Evolutionary conservation across 2,888 invertebrate species (phyloP).

Genomic region (Zygogramma bicolorata): DNA sequence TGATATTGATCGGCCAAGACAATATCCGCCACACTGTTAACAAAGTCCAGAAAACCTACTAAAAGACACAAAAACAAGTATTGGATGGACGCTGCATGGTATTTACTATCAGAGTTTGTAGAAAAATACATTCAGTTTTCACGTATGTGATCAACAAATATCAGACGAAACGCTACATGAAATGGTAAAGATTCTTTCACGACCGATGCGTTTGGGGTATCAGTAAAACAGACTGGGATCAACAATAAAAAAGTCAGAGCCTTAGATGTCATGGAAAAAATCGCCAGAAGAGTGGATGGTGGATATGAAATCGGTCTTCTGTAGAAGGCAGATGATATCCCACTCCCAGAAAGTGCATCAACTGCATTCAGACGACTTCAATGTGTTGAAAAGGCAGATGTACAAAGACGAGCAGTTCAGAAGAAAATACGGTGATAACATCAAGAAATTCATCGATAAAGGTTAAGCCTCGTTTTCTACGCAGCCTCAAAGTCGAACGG

Average conservation of each 20-base stretch:
- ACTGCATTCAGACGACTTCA: constrained; percentile 2
- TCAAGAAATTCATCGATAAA: neutral
- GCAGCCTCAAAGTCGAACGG: neutral
- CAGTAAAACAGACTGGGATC: neutral
- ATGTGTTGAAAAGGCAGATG: neutral
- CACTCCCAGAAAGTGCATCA: constrained; percentile 5
- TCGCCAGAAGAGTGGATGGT: constrained; percentile 3
- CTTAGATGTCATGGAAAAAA: constrained; percentile 1
- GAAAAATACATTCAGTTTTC: constrained; percentile 1
- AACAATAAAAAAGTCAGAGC: neutral
- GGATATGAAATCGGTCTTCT: constrained; percentile 38
- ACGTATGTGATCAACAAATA: constrained; percentile 8
- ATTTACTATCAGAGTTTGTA: neutral
- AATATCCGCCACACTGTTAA: neutral
- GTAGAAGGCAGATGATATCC: constrained; percentile 24
- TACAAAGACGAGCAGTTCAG: neutral
- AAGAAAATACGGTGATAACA: constrained; percentile 10
- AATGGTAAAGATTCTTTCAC: neutral
- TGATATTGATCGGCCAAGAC: constrained; percentile 12
- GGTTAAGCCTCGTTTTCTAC: neutral
- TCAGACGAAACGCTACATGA: constrained; percentile 14
- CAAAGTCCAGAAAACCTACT: neutral
- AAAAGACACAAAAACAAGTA: constrained; percentile 22
- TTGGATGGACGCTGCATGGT: constrained; percentile 26
- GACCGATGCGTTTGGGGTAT: neutral